Conservation (phyloP, 2,113 vertebrate species). For the Felis chaus region DNA sequence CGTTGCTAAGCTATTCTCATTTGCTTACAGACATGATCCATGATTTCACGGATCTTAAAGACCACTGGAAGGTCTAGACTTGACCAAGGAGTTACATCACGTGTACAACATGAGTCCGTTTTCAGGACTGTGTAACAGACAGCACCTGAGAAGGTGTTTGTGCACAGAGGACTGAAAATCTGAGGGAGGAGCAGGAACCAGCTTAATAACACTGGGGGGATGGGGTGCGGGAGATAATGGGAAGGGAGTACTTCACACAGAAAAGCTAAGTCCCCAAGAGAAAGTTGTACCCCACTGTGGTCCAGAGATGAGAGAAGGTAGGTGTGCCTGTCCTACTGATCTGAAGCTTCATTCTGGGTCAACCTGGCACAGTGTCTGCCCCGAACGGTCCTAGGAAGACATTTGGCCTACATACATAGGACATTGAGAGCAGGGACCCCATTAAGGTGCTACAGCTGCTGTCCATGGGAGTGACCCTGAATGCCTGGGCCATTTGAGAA, state of each 20-base stretch:
- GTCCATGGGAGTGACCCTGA: neutral
- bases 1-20: neutral
- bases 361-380: neutral
- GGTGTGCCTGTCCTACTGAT: neutral
- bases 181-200: neutral
- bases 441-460: too few species aligned
- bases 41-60: neutral
- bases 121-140: neutral
- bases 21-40: neutral
- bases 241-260: neutral
- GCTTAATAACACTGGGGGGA: neutral
- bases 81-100: neutral
- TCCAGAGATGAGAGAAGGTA: neutral
- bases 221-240: neutral
- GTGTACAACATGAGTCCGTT: neutral
- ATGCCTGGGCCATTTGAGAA: neutral
- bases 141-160: neutral
- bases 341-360: neutral
- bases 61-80: neutral
- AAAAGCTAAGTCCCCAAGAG: too few species aligned
- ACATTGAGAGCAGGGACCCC: neutral
- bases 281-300: neutral
- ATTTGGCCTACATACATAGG: neutral
- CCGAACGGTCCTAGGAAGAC: neutral
- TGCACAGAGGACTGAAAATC: neutral